These are phyloP conservation scores for Diarsia mendica DNA, from an alignment of 2,888 invertebrate genomes.

Conservation along the genomic window DNA sequence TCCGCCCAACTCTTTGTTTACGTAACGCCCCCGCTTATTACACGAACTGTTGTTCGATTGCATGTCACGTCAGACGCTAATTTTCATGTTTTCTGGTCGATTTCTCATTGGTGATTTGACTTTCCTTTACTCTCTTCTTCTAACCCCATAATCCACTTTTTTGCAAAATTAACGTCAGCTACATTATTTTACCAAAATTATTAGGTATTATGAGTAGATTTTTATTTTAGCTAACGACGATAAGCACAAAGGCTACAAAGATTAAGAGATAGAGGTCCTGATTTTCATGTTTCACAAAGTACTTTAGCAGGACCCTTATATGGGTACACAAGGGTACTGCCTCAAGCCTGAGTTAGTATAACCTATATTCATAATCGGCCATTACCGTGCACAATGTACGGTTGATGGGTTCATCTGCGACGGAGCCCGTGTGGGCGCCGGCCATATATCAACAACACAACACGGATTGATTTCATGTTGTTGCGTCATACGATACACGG, in stretches of 20 bases:
- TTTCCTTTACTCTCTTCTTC: neutral
- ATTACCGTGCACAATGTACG: slow-evolving; percentile 73
- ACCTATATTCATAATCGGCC: slow-evolving; percentile 74
- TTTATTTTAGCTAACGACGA: neutral
- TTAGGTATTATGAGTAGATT: neutral
- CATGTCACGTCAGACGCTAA: slow-evolving; percentile 48
- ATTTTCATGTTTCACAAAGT: slow-evolving; percentile 5
- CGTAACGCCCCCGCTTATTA: slow-evolving; percentile 88
- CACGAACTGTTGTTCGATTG: slow-evolving; percentile 78
- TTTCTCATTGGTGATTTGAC: slow-evolving; percentile 1
- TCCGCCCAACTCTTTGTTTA: slow-evolving; percentile 90
- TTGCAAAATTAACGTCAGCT: neutral
- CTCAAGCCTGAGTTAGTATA: slow-evolving; percentile 65
- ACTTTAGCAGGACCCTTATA: slow-evolving; percentile 20
- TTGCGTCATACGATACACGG: slow-evolving; percentile 69
- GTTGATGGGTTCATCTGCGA: slow-evolving; percentile 64
- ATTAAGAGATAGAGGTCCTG: neutral
- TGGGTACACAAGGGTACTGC: slow-evolving; percentile 22
- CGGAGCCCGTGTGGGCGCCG: slow-evolving; percentile 77
- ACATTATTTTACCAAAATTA: neutral
- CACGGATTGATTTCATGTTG: slow-evolving; percentile 68
- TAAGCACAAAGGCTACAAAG: neutral
- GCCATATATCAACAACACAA: slow-evolving; percentile 73
- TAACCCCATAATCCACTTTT: neutral
- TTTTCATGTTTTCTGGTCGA: slow-evolving; percentile 25